Base-by-base conservation (phyloP, 2,888 invertebrate genomes). In the Leucania comma region DNA sequence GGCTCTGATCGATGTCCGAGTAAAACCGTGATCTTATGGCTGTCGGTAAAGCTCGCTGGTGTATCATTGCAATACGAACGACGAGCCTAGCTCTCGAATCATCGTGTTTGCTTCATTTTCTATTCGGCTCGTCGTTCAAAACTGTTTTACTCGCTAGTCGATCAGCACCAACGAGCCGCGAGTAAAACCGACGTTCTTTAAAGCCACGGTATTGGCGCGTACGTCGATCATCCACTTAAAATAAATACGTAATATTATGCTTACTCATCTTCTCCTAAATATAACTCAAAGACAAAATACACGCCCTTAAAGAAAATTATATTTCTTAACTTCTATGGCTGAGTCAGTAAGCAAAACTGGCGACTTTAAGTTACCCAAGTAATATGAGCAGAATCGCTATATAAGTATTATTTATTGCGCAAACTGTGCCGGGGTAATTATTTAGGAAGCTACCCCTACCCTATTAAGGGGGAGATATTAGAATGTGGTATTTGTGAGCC, bases 321-420 rank as follows among this genome's bases (percentile, higher is more conserved):
- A 68, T 50, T 75, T 60, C 77, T 60, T 54, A 79, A 76, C 65
- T 76, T 35, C 62, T 58, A 53, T 63, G 63, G 58, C 75, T 26
- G 62, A 69, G 54, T 76, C 51, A 64, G 72, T 79, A 68, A 72
- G 64, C 67, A 67, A 72, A 68, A 70, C 70, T 63, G 76, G 64
- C 63, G 66, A 80, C 79, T 76, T 79, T 67, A 76, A 73, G 60
- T 72, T 82, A 72, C 69, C 72, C 63, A 72, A 81, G 73, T 82
- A 84, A 84, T 84, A 83, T 83, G 80, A 84, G 86, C 84, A 73
- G 86, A 89, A 90, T 92, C 86, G 89, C 88, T 88, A 89, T 90
- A 90, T 94, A 94, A 94, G 93, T 94, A 93, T 93, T 94, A 95
- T 95, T 95, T 94, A 95, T 95, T 90, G 87, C 90, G 76, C 88